Percentiles rank a stretch among this genome's conserved stretches.
phyloP scores from a whole-genome alignment of 2,113 vertebrate genomes.

The Elgaria multicarinata region DNA sequence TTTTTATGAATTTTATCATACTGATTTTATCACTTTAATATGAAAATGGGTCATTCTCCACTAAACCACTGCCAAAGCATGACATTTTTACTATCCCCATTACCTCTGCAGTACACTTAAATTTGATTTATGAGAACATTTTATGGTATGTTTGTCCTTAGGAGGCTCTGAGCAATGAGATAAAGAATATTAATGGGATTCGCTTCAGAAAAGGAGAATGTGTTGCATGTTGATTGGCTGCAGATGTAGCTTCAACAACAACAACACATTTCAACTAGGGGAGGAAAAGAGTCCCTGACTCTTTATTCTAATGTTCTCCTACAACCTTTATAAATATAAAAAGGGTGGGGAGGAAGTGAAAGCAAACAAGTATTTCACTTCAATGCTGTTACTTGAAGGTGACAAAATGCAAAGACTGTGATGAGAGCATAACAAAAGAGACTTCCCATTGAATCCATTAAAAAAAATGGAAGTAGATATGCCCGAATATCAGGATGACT shows the following conservation, averaged over 20 bases:
- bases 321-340: constrained; percentile 1
- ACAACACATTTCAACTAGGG: constrained; percentile 18
- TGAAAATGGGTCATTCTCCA: constrained; percentile 73
- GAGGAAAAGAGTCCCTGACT: background rate
- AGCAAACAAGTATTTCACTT: background rate
- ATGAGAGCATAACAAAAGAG: background rate
- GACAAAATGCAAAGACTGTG: background rate
- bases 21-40: constrained; percentile 70
- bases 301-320: background rate
- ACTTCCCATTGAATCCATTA: background rate
- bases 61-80: constrained; percentile 68
- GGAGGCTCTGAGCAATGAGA: constrained; percentile 61
- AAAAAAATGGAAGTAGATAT: background rate
- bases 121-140: constrained; percentile 73
- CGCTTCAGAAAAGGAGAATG: constrained; percentile 47
- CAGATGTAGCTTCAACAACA: background rate
- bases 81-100: constrained; percentile 70
- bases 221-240: constrained; percentile 28
- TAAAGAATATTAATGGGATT: constrained; percentile 69
- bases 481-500: background rate
- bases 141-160: constrained; percentile 72
- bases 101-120: constrained; percentile 63
- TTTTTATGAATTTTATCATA: constrained; percentile 69
- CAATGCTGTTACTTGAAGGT: background rate
- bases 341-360: background rate